Evolutionary conservation across 2,113 vertebrate species (phyloP), one percentile per base, ranked within the genome.

Genomic region (Gavia stellata): DNA sequence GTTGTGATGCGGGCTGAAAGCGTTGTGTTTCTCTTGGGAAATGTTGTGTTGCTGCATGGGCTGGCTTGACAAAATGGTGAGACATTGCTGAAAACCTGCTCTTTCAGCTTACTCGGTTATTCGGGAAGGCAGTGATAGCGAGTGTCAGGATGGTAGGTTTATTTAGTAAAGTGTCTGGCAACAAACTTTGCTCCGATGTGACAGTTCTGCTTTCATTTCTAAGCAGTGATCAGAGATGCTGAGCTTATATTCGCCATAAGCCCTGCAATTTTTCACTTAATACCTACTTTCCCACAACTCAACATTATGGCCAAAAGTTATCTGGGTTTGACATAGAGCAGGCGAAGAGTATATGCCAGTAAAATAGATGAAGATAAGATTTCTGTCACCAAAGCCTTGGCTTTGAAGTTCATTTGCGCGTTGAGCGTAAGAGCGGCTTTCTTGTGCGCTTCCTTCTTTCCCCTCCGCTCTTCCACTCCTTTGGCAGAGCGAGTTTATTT

Each of bases 401-500:
- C 94, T 96, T 93, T 91, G 96, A 97, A 97, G 85, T 95, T 94
- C 56, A 23, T 89, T 82, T 88, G 84, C 6, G 1, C 25, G 18
- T 75, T 73, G 23, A 90, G 36, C 71, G 52, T 49, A 80, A 93
- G 93, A 85, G 88, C 67, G 68, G 50, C 44, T 83, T 81, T 94
- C 94, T 91, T 80, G 14, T 26, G 31, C 2, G 2, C 62, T 97
- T 92, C 96, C 86, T 90, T 92, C 94, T 67, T 85, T 36, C 53
- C 56, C n/a, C 9, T 72, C 29, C 0, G 0, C 80, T 83, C 72
- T 88, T 89, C 74, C 73, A 59, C 1, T 79, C 52, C 94, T 91
- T 95, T 94, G 96, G 94, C 96, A 97, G 40, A 88, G 75, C 0
- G 2, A 89, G 92, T 94, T 97, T 97, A 96, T 98, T 97, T 97